These are phyloP conservation scores for Leptinotarsa juncta DNA, from an alignment of 2,888 invertebrate species.

Conservation along the genomic window DNA sequence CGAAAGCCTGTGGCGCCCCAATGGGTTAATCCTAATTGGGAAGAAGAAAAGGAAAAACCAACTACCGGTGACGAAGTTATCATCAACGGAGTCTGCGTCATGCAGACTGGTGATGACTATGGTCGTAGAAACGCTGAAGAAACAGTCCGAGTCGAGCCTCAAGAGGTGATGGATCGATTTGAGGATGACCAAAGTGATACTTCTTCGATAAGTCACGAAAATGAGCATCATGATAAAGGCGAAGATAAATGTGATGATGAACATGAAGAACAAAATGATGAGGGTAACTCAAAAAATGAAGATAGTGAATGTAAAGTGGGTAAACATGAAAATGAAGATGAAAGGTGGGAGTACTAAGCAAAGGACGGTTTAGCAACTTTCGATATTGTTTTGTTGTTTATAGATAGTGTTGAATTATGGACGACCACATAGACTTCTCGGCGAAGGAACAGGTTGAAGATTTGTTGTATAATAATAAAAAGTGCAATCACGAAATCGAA, in stretches of 20 bases:
- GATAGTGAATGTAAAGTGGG: slow-evolving; percentile 65
- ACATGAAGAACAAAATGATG: slow-evolving; percentile 54
- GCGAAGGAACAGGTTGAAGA: slow-evolving; percentile 39
- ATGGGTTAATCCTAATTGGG: slow-evolving; percentile 97
- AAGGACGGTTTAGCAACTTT: slow-evolving; percentile 32
- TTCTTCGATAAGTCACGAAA: slow-evolving; percentile 63
- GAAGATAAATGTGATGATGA: slow-evolving; percentile 56
- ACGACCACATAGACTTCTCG: slow-evolving; percentile 42
- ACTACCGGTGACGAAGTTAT: slow-evolving; percentile 82
- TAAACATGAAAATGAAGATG: slow-evolving; percentile 73
- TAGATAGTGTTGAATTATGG: slow-evolving; percentile 46
- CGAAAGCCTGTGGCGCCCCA: slow-evolving; percentile 97
- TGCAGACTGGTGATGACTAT: slow-evolving; percentile 87
- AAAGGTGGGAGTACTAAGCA: slow-evolving; percentile 73
- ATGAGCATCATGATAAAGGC: slow-evolving; percentile 47
- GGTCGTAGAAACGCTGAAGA: slow-evolving; percentile 71
- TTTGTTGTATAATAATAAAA: slow-evolving; percentile 53
- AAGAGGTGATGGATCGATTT: slow-evolving; percentile 75
- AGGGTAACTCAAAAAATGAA: slow-evolving; percentile 52
- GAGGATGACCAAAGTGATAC: slow-evolving; percentile 69
- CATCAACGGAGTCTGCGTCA: slow-evolving; percentile 93
- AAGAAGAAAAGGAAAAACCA: slow-evolving; percentile 74
- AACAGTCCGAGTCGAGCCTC: slow-evolving; percentile 82
- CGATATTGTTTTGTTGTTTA: slow-evolving; percentile 45
- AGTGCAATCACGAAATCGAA: slow-evolving; percentile 62